phyloP scores from a whole-genome alignment of 2,888 invertebrate species.

The Archaeoteleia sp. region DNA sequence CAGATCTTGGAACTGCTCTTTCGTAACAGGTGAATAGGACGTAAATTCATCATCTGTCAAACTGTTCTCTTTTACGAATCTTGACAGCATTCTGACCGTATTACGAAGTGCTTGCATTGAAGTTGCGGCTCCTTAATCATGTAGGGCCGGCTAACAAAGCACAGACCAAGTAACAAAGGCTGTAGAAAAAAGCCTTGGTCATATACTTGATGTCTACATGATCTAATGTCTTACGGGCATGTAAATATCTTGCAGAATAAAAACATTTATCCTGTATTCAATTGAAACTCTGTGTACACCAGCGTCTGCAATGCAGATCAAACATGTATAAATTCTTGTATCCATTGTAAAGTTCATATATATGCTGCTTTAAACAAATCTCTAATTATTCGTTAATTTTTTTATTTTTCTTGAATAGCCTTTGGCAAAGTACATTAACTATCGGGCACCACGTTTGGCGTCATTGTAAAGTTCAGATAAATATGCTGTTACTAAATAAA shows the following conservation, averaged over 20 bases:
- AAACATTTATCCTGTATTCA: slow-evolving; percentile 27
- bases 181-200: slow-evolving; percentile 14
- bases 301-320: slow-evolving; percentile 24
- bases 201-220: slow-evolving; percentile 33
- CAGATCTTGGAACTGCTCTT: slow-evolving; percentile 43
- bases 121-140: slow-evolving; percentile 21
- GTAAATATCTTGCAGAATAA: slow-evolving; percentile 24
- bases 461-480: too few relatives aligned
- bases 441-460: too few relatives aligned
- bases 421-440: too few relatives aligned
- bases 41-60: slow-evolving; percentile 40
- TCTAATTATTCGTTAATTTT: too few relatives aligned
- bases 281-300: slow-evolving; percentile 17
- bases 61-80: slow-evolving; percentile 29
- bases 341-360: slow-evolving; percentile 13
- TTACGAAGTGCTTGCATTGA: slow-evolving; percentile 31
- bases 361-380: too few relatives aligned
- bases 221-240: slow-evolving; percentile 27
- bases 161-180: slow-evolving; percentile 29
- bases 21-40: slow-evolving; percentile 28
- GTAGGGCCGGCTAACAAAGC: slow-evolving; percentile 23
- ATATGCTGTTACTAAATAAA: too few relatives aligned
- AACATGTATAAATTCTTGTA: slow-evolving; percentile 10
- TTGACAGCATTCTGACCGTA: slow-evolving; percentile 8
- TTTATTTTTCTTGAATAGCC: too few relatives aligned